These are phyloP conservation scores for Unio delphinus DNA, from an alignment of 2,888 invertebrate species.

Conservation along the genomic window DNA sequence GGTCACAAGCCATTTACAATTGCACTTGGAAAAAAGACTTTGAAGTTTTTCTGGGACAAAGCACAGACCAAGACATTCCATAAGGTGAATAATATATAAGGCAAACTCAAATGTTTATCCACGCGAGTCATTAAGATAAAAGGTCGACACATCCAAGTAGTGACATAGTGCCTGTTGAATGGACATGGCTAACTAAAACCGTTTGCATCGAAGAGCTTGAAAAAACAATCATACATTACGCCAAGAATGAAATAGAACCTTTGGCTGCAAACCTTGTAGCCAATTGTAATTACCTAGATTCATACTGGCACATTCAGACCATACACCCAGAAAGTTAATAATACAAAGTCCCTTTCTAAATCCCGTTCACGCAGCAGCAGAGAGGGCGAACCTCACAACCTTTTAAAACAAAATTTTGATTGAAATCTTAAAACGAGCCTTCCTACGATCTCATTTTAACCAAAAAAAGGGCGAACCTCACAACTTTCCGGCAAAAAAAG, in stretches of 20 bases:
- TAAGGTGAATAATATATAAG: conserved; percentile 10
- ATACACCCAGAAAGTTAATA: conserved; percentile 34
- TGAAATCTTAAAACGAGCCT: no score
- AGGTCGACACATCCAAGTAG: conserved; percentile 35
- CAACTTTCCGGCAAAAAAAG: no score
- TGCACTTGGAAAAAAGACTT: neutral
- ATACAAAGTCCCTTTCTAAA: conserved; percentile 16
- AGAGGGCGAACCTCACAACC: no score
- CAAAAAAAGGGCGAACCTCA: no score
- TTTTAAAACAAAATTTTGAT: no score
- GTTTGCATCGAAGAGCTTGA: conserved; percentile 45
- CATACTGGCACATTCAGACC: conserved; percentile 41
- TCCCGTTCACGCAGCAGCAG: conserved; percentile 17
- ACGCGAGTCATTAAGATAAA: conserved; percentile 19
- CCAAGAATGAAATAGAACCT: conserved; percentile 42
- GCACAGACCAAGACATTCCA: neutral
- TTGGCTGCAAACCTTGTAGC: conserved; percentile 37
- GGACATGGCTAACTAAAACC: conserved; percentile 36
- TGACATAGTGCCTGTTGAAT: conserved; percentile 42
- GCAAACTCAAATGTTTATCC: conserved; percentile 22
- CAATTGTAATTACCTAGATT: conserved; percentile 33
- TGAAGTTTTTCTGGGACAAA: conserved; percentile 4
- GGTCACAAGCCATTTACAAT: conserved; percentile 7
- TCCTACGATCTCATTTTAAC: no score
- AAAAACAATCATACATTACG: conserved; percentile 37